Evolutionary conservation across 2,888 invertebrate genomes (phyloP).

Genomic region (Thelaira solivaga): DNA sequence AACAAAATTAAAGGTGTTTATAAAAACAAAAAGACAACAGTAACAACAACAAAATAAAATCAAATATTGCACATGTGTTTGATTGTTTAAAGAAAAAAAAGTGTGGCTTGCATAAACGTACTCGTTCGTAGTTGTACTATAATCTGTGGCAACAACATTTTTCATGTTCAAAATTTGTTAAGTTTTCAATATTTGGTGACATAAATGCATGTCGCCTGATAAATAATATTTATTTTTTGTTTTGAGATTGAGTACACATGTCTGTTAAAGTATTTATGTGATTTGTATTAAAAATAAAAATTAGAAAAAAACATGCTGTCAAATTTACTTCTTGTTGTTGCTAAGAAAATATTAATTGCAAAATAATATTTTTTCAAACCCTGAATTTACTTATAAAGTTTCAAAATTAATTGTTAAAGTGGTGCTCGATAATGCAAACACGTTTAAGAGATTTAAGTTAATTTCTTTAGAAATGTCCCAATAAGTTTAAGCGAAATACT

Average conservation of each 20-base stretch:
- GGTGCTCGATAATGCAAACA: background rate
- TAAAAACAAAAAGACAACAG: too few species aligned
- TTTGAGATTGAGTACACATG: constrained; percentile 25
- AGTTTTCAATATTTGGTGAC: constrained; percentile 61
- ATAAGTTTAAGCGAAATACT: too few species aligned
- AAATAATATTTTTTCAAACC: constrained; percentile 27
- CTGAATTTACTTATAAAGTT: constrained; percentile 28
- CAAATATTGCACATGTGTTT: constrained; percentile 53
- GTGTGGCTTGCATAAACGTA: constrained; percentile 38
- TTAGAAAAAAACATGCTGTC: background rate
- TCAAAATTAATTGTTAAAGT: constrained; percentile 4
- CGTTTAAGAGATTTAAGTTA: background rate
- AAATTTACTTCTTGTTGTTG: background rate
- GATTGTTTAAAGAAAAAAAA: constrained; percentile 8
- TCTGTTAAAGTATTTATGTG: constrained; percentile 3
- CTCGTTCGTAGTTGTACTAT: constrained; percentile 2
- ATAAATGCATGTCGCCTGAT: constrained; percentile 56
- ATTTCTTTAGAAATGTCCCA: too few species aligned
- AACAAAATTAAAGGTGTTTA: constrained; percentile 40
- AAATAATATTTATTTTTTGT: constrained; percentile 33
- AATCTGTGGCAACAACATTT: constrained; percentile 44
- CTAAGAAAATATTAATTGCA: constrained; percentile 1
- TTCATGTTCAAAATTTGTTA: constrained; percentile 56
- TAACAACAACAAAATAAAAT: constrained; percentile 2
- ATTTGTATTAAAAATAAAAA: too few species aligned